Percentiles rank a stretch among this genome's conserved stretches.
Conservation (phyloP, 2,113 vertebrate genomes). For the Xenotilapia leptura region DNA sequence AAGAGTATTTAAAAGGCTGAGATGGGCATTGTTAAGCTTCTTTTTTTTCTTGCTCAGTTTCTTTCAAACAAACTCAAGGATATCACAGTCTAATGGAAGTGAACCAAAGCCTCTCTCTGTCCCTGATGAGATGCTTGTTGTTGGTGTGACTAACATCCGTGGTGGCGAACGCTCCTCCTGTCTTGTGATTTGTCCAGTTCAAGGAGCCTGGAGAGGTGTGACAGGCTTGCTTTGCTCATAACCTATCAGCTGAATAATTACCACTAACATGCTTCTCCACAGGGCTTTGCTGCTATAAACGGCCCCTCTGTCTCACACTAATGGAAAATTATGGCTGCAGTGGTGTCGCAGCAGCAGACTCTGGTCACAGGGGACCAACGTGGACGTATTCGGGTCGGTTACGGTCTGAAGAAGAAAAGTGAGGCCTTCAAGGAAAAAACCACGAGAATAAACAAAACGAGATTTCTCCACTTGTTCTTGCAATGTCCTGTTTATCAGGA, state of each 20-base stretch:
- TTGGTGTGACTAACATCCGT: background rate
- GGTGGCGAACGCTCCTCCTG: background rate
- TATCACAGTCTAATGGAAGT: background rate
- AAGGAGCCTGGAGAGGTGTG: background rate
- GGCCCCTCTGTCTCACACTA: constrained; percentile 18
- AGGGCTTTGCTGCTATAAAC: constrained; percentile 21
- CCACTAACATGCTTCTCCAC: constrained; percentile 17
- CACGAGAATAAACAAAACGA: background rate
- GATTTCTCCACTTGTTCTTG: background rate
- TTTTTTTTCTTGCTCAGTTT: background rate
- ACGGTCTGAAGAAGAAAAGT: background rate
- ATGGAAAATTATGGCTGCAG: constrained; percentile 7
- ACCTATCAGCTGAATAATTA: constrained; percentile 47
- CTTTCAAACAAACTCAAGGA: background rate
- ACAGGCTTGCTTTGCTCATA: background rate
- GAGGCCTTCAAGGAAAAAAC: background rate
- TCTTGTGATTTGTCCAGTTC: background rate
- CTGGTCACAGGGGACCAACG: background rate
- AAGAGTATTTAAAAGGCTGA: background rate
- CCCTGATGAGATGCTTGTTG: background rate
- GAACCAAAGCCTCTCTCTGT: background rate
- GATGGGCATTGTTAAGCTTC: background rate
- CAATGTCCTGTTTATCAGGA: background rate
- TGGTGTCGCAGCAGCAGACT: background rate
- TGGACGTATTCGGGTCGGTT: constrained; percentile 19